These are phyloP conservation scores for Hephaestus fuliginosus DNA, from an alignment of 2,797 vertebrate species.

Conservation along the genomic window DNA sequence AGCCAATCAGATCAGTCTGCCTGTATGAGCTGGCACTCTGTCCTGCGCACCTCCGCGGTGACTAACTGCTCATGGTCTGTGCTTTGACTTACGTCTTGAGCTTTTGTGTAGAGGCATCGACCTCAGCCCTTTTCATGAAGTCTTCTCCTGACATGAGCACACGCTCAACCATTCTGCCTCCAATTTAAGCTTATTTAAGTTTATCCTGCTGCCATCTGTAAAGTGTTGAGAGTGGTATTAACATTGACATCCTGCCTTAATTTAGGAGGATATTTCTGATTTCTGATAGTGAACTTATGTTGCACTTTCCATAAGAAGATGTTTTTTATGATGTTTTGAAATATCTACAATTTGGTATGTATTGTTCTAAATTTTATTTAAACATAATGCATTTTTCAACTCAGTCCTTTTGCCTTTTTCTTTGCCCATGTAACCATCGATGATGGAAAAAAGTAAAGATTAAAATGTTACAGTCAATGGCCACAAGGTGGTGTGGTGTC, in stretches of 20 bases:
- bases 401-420: slow-evolving; percentile 18
- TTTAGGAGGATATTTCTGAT: background rate
- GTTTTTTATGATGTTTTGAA: slow-evolving; percentile 28
- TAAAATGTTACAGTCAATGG: slow-evolving; percentile 54
- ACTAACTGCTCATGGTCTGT: slow-evolving; percentile 33
- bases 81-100: slow-evolving; percentile 19
- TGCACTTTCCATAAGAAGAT: slow-evolving; percentile 29
- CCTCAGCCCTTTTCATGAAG: slow-evolving; percentile 15
- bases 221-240: background rate
- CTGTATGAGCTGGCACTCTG: slow-evolving; percentile 20
- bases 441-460: slow-evolving; percentile 45
- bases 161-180: slow-evolving; percentile 15
- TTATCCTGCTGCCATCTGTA: slow-evolving; percentile 3
- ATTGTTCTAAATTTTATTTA: slow-evolving; percentile 20
- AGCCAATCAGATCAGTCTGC: slow-evolving; percentile 33
- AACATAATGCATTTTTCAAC: slow-evolving; percentile 21
- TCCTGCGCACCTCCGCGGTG: slow-evolving; percentile 7
- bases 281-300: slow-evolving; percentile 32
- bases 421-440: slow-evolving; percentile 15
- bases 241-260: slow-evolving; percentile 34
- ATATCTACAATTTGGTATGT: slow-evolving; percentile 8
- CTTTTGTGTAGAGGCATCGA: slow-evolving; percentile 18
- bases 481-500: slow-evolving; percentile 79
- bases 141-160: background rate
- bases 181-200: slow-evolving; percentile 4